A percentile compares a stretch with the other conserved stretches of the same genome.
Evolutionary conservation across 1,140 invertebrate genomes (phyloP).

Genomic region (Rhyacophila brunnea): DNA sequence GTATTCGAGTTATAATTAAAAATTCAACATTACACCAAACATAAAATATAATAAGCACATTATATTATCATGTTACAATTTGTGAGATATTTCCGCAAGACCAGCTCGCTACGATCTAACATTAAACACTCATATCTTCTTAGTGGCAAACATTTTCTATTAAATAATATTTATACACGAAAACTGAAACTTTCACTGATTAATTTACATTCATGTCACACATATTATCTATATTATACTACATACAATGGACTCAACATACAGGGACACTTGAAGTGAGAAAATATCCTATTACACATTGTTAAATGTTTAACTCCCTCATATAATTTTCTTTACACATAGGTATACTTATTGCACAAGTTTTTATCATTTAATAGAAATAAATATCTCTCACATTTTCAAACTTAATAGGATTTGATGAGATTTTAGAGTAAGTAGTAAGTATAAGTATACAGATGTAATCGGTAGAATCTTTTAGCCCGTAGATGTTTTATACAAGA

Average conservation of each 20-base stretch:
- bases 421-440: too few species aligned
- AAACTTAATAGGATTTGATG: too few species aligned
- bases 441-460: too few species aligned
- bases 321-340: too few species aligned
- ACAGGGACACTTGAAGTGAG: too few species aligned
- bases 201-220: slow-evolving; percentile 27
- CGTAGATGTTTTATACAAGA: too few species aligned
- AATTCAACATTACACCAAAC: slow-evolving; percentile 30
- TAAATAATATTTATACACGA: slow-evolving; percentile 1
- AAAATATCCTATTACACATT: too few species aligned
- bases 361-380: too few species aligned
- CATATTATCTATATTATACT: slow-evolving; percentile 1
- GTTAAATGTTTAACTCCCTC: too few species aligned
- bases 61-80: slow-evolving; percentile 16
- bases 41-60: slow-evolving; percentile 28
- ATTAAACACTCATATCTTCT: slow-evolving; percentile 3
- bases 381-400: too few species aligned
- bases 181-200: not conserved
- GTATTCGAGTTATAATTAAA: slow-evolving; percentile 29
- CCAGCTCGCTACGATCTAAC: slow-evolving; percentile 22
- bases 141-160: not conserved
- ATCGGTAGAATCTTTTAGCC: too few species aligned
- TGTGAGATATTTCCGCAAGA: slow-evolving; percentile 21
- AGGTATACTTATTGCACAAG: too few species aligned
- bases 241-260: slow-evolving; percentile 2